Percentiles rank a stretch among this genome's conserved stretches.
These are phyloP conservation scores for Hetaerina titia DNA, from an alignment of 2,888 invertebrate species.

Conservation along the genomic window DNA sequence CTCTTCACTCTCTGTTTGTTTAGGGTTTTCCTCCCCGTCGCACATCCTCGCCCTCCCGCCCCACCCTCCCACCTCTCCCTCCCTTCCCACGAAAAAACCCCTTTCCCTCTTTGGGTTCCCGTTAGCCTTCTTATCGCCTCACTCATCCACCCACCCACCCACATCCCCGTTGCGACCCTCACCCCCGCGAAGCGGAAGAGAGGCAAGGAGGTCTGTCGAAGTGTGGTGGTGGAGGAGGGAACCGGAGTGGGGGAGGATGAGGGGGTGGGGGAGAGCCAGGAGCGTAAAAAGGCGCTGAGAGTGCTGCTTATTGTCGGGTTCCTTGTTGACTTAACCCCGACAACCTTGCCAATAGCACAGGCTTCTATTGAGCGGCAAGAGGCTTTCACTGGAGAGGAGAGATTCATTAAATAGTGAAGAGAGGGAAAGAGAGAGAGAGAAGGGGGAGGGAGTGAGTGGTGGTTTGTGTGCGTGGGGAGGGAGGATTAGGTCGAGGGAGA, in stretches of 20 bases:
- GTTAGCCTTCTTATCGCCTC: slow-evolving; percentile 8
- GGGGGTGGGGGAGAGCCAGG: background rate
- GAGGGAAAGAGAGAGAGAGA: background rate
- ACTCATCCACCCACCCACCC: background rate
- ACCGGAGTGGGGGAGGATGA: background rate
- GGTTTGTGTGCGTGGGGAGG: background rate
- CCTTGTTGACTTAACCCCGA: slow-evolving; percentile 64
- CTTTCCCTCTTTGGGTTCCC: background rate
- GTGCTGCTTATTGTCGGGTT: slow-evolving; percentile 63
- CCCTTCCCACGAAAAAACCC: background rate
- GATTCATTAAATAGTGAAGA: slow-evolving; percentile 65
- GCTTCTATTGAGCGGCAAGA: slow-evolving; percentile 49
- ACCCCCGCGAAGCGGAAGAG: background rate
- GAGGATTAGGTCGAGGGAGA: background rate
- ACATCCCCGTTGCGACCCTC: background rate
- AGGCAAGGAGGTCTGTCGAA: background rate
- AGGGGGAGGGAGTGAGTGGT: background rate
- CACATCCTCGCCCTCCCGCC: too few relatives aligned
- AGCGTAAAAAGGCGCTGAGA: slow-evolving; percentile 26
- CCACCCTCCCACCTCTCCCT: background rate
- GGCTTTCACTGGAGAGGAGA: slow-evolving; percentile 52
- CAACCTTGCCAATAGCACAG: slow-evolving; percentile 62
- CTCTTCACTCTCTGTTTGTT: background rate
- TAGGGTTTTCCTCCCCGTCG: background rate
- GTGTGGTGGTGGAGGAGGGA: background rate